These are phyloP conservation scores for Toxotes jaculatrix DNA, from an alignment of 2,113 vertebrate genomes.

Conservation along the genomic window DNA sequence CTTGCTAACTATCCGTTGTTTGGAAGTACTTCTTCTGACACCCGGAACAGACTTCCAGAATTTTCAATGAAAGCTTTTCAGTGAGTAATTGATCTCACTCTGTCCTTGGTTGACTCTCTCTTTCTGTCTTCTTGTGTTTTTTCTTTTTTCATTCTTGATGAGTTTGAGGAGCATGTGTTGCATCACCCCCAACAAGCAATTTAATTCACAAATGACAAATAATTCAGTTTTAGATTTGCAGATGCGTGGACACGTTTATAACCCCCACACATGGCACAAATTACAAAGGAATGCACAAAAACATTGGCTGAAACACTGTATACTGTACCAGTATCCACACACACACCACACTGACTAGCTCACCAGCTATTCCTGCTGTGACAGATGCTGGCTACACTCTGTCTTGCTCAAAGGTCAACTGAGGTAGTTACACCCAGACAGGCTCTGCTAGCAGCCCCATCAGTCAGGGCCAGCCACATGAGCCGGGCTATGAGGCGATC, in stretches of 20 bases:
- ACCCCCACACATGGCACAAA: not conserved
- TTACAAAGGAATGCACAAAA: no score
- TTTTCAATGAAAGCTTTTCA: not conserved
- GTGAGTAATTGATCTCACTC: not conserved
- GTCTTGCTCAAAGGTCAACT: conserved; percentile 39
- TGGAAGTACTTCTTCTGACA: not conserved
- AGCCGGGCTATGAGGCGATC: not conserved
- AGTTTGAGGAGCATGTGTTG: not conserved
- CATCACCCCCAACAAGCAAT: not conserved
- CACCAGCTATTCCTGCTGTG: not conserved
- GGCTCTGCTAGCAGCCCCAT: conserved; percentile 28
- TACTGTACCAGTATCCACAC: not conserved
- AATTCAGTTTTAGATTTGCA: not conserved
- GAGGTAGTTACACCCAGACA: conserved; percentile 44
- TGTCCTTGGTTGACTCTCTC: not conserved
- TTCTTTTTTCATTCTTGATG: not conserved
- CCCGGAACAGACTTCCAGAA: conserved; percentile 8
- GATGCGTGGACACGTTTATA: not conserved
- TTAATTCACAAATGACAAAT: not conserved
- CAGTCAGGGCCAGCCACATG: conserved; percentile 15
- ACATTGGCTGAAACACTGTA: not conserved
- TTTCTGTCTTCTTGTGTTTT: not conserved
- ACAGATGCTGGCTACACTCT: conserved; percentile 21
- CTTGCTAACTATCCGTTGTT: not conserved
- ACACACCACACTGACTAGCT: no score